Conservation (phyloP, 2,888 invertebrate genomes). For the Anaspis maculata region DNA sequence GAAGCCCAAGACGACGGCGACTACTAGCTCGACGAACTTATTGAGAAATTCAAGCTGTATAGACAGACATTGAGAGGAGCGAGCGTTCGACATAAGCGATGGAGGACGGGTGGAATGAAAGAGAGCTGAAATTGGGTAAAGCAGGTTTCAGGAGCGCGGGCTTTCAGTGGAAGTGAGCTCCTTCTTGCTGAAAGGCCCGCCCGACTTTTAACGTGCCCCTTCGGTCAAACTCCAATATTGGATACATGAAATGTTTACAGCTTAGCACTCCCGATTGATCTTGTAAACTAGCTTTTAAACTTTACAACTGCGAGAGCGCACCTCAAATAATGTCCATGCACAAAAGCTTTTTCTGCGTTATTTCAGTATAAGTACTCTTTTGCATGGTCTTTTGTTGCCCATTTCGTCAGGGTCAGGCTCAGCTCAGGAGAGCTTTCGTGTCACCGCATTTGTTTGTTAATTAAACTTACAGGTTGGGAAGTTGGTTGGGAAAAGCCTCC, state of each 20-base stretch:
- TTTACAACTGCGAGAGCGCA: too few relatives aligned
- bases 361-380: too few relatives aligned
- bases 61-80: conserved; percentile 22
- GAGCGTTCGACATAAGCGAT: conserved; percentile 18
- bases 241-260: conserved; percentile 33
- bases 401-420: too few relatives aligned
- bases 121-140: conserved; percentile 25
- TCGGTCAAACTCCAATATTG: conserved; percentile 24
- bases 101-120: conserved; percentile 20
- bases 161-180: conserved; percentile 18
- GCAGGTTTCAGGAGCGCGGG: conserved; percentile 20
- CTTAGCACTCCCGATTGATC: conserved; percentile 26
- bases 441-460: too few relatives aligned
- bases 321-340: too few relatives aligned
- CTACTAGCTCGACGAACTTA: conserved; percentile 22
- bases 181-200: conserved; percentile 16
- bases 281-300: conserved; percentile 27
- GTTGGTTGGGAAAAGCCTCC: too few relatives aligned
- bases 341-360: too few relatives aligned
- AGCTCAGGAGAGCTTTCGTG: too few relatives aligned
- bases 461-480: too few relatives aligned
- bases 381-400: too few relatives aligned
- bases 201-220: conserved; percentile 22
- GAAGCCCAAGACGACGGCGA: too few relatives aligned
- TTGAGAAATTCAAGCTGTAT: conserved; percentile 27